phyloP scores from a whole-genome alignment of 1,140 invertebrate species.

The Drosophila tristis region DNA sequence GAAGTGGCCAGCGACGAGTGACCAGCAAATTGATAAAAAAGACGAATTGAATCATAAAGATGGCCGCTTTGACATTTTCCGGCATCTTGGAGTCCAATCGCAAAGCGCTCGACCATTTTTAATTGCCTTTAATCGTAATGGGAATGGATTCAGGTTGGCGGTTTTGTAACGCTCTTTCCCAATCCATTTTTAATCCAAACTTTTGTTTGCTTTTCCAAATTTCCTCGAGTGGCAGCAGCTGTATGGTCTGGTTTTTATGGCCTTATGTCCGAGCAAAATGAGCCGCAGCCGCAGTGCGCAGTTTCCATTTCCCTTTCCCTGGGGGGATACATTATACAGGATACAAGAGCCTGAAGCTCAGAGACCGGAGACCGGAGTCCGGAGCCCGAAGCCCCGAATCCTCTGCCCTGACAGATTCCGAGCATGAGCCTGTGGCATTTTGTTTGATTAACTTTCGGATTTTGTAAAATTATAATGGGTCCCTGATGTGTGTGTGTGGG shows the following conservation, averaged over 20 bases:
- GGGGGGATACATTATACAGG: slow-evolving; percentile 8
- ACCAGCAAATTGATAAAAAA: slow-evolving; percentile 74
- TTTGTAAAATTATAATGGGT: slow-evolving; percentile 78
- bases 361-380: neutral
- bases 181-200: slow-evolving; percentile 10
- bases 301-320: slow-evolving; percentile 22
- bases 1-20: slow-evolving; percentile 16
- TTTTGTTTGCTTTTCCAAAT: slow-evolving; percentile 15
- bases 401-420: slow-evolving; percentile 8
- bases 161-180: neutral
- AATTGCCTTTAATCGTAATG: slow-evolving; percentile 47
- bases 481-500: slow-evolving; percentile 25
- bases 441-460: slow-evolving; percentile 79
- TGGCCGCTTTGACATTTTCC: slow-evolving; percentile 5
- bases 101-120: slow-evolving; percentile 34
- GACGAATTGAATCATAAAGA: slow-evolving; percentile 68
- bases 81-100: slow-evolving; percentile 35
- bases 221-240: slow-evolving; percentile 9
- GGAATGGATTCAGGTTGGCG: slow-evolving; percentile 36
- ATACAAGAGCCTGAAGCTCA: slow-evolving; percentile 4
- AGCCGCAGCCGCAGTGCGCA: slow-evolving; percentile 60
- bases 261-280: slow-evolving; percentile 49
- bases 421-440: slow-evolving; percentile 42
- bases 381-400: neutral
- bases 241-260: neutral